phyloP scores from a whole-genome alignment of 2,113 vertebrate genomes.

The Leucopternis melanops region DNA sequence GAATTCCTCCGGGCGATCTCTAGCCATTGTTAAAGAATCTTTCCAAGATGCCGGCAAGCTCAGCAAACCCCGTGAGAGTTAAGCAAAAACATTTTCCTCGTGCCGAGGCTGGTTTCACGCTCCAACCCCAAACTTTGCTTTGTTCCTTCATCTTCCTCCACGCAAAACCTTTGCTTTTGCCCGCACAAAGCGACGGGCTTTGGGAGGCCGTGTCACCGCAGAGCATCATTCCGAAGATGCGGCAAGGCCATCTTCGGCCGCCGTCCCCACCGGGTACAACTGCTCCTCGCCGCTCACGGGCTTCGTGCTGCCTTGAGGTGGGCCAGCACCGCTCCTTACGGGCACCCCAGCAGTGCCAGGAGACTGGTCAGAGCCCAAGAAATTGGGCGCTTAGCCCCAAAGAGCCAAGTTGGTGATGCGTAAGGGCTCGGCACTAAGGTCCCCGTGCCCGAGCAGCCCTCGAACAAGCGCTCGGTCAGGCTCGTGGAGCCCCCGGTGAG shows the following conservation, averaged over 20 bases:
- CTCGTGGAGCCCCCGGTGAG: accelerated
- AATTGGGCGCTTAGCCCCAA: neutral
- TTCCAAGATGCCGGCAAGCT: conserved; percentile 7
- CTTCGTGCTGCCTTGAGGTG: neutral
- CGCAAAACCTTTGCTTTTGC: neutral
- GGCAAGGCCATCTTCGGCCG: neutral
- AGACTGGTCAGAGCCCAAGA: neutral
- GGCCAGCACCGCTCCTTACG: neutral
- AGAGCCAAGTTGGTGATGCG: accelerated
- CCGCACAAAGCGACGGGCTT: neutral
- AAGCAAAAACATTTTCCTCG: neutral
- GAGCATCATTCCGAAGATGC: neutral
- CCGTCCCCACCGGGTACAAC: neutral
- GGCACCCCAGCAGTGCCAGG: neutral
- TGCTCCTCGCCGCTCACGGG: neutral
- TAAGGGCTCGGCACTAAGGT: neutral
- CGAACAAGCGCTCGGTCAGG: accelerated
- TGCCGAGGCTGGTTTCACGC: neutral
- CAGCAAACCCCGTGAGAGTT: neutral
- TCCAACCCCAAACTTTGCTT: neutral
- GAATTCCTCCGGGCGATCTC: neutral
- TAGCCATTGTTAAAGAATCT: neutral
- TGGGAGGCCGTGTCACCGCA: neutral
- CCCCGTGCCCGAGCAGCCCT: neutral
- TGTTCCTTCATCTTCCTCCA: neutral